phyloP scores from a whole-genome alignment of 1,140 invertebrate genomes.

The Heliconius himera region DNA sequence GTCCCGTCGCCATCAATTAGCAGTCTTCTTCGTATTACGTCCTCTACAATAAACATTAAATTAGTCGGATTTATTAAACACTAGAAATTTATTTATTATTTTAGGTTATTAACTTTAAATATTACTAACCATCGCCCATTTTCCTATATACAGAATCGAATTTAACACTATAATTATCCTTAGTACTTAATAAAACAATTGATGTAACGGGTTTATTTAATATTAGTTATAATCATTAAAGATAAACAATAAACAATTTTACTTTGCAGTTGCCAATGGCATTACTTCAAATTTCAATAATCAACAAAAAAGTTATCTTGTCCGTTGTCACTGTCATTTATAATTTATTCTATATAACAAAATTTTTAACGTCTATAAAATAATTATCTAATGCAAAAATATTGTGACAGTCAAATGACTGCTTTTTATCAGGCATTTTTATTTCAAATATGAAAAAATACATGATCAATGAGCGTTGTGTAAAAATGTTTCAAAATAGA shows the following conservation, averaged over 20 bases:
- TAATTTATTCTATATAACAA: no score
- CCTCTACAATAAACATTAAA: slow-evolving; percentile 85
- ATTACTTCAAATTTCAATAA: no score
- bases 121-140: slow-evolving; percentile 29
- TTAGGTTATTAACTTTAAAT: background rate
- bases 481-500: no score
- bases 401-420: no score
- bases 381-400: no score
- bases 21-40: slow-evolving; percentile 93
- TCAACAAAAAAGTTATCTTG: no score
- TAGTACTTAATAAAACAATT: background rate
- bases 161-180: background rate
- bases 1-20: slow-evolving; percentile 98
- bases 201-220: no score
- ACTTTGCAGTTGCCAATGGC: background rate
- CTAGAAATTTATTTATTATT: background rate
- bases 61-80: background rate
- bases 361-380: no score
- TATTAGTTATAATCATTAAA: background rate
- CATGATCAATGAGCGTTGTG: no score
- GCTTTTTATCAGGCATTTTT: background rate
- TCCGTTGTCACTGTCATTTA: no score
- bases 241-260: background rate
- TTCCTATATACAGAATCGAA: background rate
- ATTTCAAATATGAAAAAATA: background rate